A percentile compares a stretch with the other conserved stretches of the same genome.
These are phyloP conservation scores for Phrynosoma platyrhinos DNA, from an alignment of 2,113 vertebrate species.

Conservation along the genomic window DNA sequence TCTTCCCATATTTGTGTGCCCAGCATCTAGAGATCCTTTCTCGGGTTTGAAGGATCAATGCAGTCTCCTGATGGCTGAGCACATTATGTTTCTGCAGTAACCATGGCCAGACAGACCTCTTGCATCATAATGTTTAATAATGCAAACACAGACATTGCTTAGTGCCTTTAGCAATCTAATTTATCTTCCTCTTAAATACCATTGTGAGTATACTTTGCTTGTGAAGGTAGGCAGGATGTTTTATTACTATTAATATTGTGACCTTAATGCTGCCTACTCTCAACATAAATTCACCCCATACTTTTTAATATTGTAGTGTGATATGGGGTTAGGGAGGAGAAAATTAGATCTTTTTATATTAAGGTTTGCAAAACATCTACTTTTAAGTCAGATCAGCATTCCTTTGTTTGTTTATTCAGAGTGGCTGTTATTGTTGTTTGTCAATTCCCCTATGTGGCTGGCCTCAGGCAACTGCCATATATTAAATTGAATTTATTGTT, in stretches of 20 bases:
- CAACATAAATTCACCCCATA: constrained; percentile 5
- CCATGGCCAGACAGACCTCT: constrained; percentile 10
- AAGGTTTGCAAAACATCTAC: neutral
- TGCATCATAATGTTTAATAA: constrained; percentile 36
- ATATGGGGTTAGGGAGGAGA: neutral
- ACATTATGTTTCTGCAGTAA: constrained; percentile 8
- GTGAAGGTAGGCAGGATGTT: constrained; percentile 19
- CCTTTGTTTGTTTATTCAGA: neutral
- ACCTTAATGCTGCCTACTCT: constrained; percentile 14
- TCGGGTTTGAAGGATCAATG: neutral
- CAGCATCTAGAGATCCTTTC: neutral
- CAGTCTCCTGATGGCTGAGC: constrained; percentile 18
- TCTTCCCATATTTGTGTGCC: neutral
- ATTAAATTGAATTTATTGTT: neutral
- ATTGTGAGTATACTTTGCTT: constrained; percentile 15
- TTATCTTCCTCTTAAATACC: constrained; percentile 40
- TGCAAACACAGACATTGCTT: constrained; percentile 26
- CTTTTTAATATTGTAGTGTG: constrained; percentile 29
- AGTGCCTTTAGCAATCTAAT: constrained; percentile 36
- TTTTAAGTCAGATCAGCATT: neutral
- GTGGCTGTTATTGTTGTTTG: neutral
- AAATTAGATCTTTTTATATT: constrained; percentile 13
- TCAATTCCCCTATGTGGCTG: neutral
- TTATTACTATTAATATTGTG: constrained; percentile 43
- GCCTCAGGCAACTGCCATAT: neutral